A percentile compares a stretch with the other conserved stretches of the same genome.
Conservation (phyloP, 2,797 vertebrate species). For the Gorsachius magnificus region DNA sequence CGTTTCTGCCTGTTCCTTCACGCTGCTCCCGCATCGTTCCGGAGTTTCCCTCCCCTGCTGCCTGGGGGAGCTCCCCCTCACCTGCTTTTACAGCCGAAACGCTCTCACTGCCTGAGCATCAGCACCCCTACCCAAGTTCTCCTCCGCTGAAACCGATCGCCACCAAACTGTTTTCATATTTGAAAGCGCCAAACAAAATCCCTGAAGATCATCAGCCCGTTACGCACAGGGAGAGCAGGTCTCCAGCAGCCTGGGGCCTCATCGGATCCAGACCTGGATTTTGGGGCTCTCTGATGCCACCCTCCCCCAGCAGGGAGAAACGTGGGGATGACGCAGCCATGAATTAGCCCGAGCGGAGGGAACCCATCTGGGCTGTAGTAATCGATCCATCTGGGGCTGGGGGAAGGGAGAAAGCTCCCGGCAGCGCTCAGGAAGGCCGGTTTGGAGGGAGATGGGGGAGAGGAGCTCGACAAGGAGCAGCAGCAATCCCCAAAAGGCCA, state of each 20-base stretch:
- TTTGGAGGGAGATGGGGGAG: not conserved
- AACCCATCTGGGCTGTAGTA: not conserved
- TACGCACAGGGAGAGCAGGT: not conserved
- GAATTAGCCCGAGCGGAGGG: not conserved
- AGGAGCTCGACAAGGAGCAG: not conserved
- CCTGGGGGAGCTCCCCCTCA: not conserved
- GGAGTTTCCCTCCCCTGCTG: not conserved
- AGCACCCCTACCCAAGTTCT: accelerated
- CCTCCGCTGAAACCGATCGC: not conserved
- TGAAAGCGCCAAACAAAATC: not conserved
- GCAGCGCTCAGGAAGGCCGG: accelerated
- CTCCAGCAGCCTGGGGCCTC: too few species aligned
- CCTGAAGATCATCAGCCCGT: not conserved
- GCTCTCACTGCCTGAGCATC: not conserved
- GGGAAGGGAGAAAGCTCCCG: not conserved
- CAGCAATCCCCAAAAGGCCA: not conserved
- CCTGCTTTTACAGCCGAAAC: not conserved
- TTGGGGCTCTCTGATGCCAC: not conserved
- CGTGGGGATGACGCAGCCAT: accelerated
- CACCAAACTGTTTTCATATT: not conserved
- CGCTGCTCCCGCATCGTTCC: accelerated
- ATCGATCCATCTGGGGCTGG: not conserved
- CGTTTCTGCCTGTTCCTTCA: not conserved
- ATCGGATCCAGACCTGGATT: accelerated
- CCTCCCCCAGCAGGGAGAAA: not conserved